Base-by-base conservation (phyloP, 2,888 invertebrate genomes). In the Callinectes sapidus region DNA sequence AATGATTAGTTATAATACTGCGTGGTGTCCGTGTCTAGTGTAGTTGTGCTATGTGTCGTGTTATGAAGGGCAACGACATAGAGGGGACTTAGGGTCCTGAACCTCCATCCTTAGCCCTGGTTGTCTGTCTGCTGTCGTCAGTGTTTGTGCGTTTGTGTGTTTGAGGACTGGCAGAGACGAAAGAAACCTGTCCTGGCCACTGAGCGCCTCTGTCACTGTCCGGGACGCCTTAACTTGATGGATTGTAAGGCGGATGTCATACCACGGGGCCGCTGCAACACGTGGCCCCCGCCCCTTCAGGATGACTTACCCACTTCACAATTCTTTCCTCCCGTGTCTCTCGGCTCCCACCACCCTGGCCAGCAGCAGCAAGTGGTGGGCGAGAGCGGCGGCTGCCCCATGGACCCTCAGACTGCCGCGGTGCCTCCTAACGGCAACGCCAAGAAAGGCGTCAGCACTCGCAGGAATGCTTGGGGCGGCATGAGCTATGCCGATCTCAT, bases 401-500 rank as follows among this genome's bases (percentile, higher is more conserved):
- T 90, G 89, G 90, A 35, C 48, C 94, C 88, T 55, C 90, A 90
- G 89, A 55, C 32, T 85, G 90, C 90, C 81, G 92, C 93, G 71
- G 94, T 93, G 61, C 94, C 94, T 92, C 81, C 94, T 10, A 61
- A 92, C 94, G 85, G 95, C 94, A 32, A 66, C 93, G 95, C 86
- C 93, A 95, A 99, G 97, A 99, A 99, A 96, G 98, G 98, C 96
- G 98, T 98, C 95, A 98, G 99, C 13, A 98, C 98, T 92, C 97
- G 99, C 87, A 97, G 99, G 91, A 99, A 99, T 96, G 99, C 99
- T 54, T 99, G 99, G 99, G 99, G 99, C 87, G 99, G 99, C 96
- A 97, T 98, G 95, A 98, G 99, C 95, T 99, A 99, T 96, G 99
- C 99, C 95, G 99, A 99, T 97, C 97, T 99, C 96, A 99, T 99